A percentile compares a stretch with the other conserved stretches of the same genome.
Conservation (phyloP, 2,888 invertebrate species). For the Diplazon laetatorius region DNA sequence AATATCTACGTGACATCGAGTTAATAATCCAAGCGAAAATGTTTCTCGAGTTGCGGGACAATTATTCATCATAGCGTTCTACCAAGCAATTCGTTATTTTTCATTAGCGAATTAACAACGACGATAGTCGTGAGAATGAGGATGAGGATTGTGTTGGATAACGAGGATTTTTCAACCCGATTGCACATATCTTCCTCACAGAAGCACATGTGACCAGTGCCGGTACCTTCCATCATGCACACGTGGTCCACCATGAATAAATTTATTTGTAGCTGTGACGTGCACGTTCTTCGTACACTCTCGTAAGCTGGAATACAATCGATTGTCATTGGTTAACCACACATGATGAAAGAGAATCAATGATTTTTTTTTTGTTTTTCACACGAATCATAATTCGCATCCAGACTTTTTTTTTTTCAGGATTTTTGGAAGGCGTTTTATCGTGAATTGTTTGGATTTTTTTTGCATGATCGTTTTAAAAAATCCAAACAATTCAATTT, state of each 20-base stretch:
- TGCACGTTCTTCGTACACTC: conserved; percentile 95
- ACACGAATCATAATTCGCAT: too few relatives aligned
- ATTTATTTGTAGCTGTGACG: conserved; percentile 96
- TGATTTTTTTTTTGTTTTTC: too few relatives aligned
- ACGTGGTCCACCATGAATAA: conserved; percentile 99
- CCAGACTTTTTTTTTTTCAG: too few relatives aligned
- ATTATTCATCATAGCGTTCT: conserved; percentile 79
- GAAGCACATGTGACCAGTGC: conserved; percentile 99
- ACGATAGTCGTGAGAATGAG: conserved; percentile 77
- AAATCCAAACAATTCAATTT: too few relatives aligned
- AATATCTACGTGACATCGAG: conserved; percentile 44
- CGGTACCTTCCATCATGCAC: conserved; percentile 99
- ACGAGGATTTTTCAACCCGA: conserved; percentile 81
- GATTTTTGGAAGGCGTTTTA: too few relatives aligned
- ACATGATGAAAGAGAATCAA: too few relatives aligned
- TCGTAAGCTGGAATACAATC: conserved; percentile 95
- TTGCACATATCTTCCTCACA: conserved; percentile 99
- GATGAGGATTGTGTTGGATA: conserved; percentile 78
- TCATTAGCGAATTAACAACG: conserved; percentile 74
- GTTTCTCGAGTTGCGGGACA: conserved; percentile 51
- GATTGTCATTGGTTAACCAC: too few relatives aligned
- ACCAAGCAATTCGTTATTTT: conserved; percentile 80
- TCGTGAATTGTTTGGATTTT: too few relatives aligned
- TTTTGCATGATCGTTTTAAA: too few relatives aligned
- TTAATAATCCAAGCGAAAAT: conserved; percentile 33